phyloP scores from a whole-genome alignment of 2,113 vertebrate species.

The Cairina moschata region DNA sequence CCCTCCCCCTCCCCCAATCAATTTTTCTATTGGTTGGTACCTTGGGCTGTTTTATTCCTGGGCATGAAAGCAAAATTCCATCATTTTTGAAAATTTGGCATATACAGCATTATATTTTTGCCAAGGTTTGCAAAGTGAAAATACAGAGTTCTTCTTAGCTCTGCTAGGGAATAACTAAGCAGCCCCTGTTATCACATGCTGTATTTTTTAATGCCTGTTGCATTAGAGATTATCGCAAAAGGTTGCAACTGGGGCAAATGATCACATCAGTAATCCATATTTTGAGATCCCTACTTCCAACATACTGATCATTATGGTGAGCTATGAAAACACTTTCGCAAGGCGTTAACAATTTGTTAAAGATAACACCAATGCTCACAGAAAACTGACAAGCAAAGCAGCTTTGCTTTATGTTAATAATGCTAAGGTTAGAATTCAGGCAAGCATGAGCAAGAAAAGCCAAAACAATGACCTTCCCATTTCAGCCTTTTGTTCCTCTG shows the following conservation, averaged over 20 bases:
- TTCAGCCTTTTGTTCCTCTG: neutral
- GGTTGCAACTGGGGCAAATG: neutral
- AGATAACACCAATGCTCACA: neutral
- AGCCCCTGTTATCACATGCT: slow-evolving; percentile 34
- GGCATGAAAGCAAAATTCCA: slow-evolving; percentile 45
- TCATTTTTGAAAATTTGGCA: slow-evolving; percentile 49
- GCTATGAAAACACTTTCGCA: neutral
- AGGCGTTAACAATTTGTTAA: neutral
- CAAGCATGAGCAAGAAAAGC: neutral
- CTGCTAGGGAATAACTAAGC: slow-evolving; percentile 37
- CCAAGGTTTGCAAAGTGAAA: slow-evolving; percentile 64
- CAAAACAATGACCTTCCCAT: neutral
- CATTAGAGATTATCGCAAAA: slow-evolving; percentile 35
- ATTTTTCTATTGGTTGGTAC: slow-evolving; percentile 7
- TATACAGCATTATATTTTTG: slow-evolving; percentile 38
- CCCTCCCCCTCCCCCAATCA: neutral
- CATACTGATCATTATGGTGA: neutral
- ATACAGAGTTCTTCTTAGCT: slow-evolving; percentile 41
- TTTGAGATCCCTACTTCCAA: neutral
- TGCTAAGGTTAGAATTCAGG: neutral
- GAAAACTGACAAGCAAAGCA: neutral
- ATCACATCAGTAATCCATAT: slow-evolving; percentile 22
- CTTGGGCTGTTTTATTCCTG: slow-evolving; percentile 31
- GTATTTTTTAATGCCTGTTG: slow-evolving; percentile 43
- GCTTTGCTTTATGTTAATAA: neutral